A percentile compares a stretch with the other conserved stretches of the same genome.
Conservation (phyloP, 2,113 vertebrate species). For the Pachyramphus minor region DNA sequence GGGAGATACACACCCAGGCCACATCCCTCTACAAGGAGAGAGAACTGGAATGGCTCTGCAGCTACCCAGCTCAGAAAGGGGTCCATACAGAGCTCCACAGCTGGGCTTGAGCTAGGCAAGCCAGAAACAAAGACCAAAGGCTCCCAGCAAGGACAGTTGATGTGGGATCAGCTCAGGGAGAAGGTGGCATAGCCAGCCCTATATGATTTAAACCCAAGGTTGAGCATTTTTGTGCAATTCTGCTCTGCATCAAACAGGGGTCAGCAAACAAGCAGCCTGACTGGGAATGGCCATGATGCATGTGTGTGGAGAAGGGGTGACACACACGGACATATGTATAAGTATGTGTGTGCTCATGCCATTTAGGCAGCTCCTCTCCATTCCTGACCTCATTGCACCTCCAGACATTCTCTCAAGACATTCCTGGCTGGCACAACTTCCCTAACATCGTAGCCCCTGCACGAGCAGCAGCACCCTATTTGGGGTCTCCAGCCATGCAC, state of each 20-base stretch:
- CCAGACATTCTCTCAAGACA: background rate
- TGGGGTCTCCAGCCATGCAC: background rate
- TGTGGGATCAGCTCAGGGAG: background rate
- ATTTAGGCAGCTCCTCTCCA: background rate
- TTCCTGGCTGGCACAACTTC: background rate
- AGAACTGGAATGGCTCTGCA: background rate
- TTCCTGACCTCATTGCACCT: background rate
- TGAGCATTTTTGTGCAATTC: background rate
- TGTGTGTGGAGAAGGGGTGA: background rate
- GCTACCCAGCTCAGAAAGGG: background rate
- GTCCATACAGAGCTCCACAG: background rate
- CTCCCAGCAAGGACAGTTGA: background rate
- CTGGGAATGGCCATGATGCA: background rate
- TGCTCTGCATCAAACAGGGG: background rate
- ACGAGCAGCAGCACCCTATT: background rate
- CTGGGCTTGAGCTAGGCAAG: background rate
- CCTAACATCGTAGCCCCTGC: background rate
- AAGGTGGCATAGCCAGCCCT: background rate
- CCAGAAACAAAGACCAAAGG: background rate
- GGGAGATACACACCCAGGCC: background rate
- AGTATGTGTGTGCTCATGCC: background rate
- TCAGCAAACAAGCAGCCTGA: background rate
- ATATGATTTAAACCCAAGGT: background rate
- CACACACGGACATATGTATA: fast-evolving
- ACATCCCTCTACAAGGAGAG: background rate